These are phyloP conservation scores for Epinephelus awoara DNA, from an alignment of 2,797 vertebrate species.

Conservation along the genomic window DNA sequence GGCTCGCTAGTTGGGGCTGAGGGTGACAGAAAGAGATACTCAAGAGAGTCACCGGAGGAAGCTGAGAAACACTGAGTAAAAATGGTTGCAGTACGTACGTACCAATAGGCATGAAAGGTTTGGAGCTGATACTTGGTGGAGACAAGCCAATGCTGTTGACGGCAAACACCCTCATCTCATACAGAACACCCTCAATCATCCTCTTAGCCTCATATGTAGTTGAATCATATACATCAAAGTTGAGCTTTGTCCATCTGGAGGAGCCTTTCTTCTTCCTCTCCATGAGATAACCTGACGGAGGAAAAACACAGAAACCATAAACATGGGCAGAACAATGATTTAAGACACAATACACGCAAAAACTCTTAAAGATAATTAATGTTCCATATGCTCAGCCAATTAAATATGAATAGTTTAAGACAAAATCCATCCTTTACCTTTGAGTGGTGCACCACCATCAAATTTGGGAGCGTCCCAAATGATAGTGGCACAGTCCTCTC, in stretches of 20 bases:
- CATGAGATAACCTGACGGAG: slow-evolving; percentile 90
- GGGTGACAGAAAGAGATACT: slow-evolving; percentile 42
- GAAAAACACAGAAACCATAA: background rate
- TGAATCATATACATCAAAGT: slow-evolving; percentile 89
- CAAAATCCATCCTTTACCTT: slow-evolving; percentile 78
- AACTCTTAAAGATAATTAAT: background rate
- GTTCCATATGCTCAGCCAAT: background rate
- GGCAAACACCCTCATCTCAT: slow-evolving; percentile 94
- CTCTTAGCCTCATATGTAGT: slow-evolving; percentile 90
- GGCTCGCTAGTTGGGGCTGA: slow-evolving; percentile 92
- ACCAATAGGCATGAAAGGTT: slow-evolving; percentile 97
- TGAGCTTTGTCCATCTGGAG: slow-evolving; percentile 93
- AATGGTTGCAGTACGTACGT: slow-evolving; percentile 30
- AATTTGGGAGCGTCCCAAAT: slow-evolving; percentile 90
- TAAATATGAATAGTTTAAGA: background rate
- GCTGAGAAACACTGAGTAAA: slow-evolving; percentile 6
- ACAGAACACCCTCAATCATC: slow-evolving; percentile 94
- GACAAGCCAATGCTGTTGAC: slow-evolving; percentile 92
- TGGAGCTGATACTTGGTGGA: slow-evolving; percentile 89
- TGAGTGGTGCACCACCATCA: slow-evolving; percentile 90
- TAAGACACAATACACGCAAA: background rate
- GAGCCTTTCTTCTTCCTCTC: slow-evolving; percentile 96
- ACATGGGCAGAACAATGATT: background rate
- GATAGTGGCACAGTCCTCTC: slow-evolving; percentile 90
- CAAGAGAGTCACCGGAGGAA: slow-evolving; percentile 24